Percentiles rank a stretch among this genome's conserved stretches.
These are phyloP conservation scores for Tetramorium parvispinum DNA, from an alignment of 1,140 invertebrate genomes.

Conservation along the genomic window DNA sequence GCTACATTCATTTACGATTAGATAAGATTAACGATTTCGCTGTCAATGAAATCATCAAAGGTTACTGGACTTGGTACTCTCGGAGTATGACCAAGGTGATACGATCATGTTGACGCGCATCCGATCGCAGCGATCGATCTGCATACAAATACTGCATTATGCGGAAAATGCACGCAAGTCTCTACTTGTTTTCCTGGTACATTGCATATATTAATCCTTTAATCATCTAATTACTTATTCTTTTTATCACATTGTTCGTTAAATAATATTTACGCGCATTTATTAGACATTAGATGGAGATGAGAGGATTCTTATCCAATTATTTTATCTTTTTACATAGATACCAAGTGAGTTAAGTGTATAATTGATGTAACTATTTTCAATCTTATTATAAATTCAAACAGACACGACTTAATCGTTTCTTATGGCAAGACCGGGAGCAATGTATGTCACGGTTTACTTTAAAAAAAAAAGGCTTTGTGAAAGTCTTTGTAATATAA, in stretches of 20 bases:
- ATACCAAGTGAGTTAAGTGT: neutral
- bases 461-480: neutral
- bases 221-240: neutral
- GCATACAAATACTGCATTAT: neutral
- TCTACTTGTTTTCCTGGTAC: neutral
- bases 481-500: neutral
- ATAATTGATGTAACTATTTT: neutral
- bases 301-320: neutral
- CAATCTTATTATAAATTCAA: neutral
- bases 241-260: neutral
- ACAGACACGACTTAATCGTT: neutral
- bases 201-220: neutral
- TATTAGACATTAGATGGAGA: neutral
- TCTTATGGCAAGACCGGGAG: neutral
- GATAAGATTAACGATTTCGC: conserved; percentile 18
- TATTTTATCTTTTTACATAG: neutral
- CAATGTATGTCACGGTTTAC: neutral
- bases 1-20: conserved; percentile 12
- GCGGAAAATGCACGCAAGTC: neutral
- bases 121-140: neutral
- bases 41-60: conserved; percentile 34
- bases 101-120: neutral
- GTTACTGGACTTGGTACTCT: conserved; percentile 22
- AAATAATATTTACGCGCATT: neutral
- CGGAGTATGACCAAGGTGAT: neutral